Conservation (phyloP, 1,140 invertebrate genomes). For the Heterodera carotae region DNA sequence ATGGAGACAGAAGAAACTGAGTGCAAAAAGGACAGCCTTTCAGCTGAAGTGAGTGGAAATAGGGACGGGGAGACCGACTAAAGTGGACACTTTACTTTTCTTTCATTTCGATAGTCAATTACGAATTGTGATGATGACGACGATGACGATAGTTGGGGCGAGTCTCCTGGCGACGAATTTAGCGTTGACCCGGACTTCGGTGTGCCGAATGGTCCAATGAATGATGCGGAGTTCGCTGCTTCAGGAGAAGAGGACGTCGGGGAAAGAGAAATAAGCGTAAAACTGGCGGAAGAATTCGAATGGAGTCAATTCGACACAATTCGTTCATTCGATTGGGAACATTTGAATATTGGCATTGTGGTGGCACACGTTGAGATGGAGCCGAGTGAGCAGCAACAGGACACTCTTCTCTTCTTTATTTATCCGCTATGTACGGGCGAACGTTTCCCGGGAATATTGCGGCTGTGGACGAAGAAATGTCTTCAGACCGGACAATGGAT, state of each 20-base stretch:
- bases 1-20: neutral
- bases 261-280: neutral
- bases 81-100: too few relatives aligned
- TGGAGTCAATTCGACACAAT: neutral
- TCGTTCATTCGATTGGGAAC: neutral
- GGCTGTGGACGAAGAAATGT: conserved; percentile 3
- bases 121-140: neutral
- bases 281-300: neutral
- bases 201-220: neutral
- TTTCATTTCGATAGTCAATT: neutral
- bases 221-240: neutral
- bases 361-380: neutral
- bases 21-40: neutral
- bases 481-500: conserved; percentile 22
- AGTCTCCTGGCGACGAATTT: neutral
- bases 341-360: neutral
- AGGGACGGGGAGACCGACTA: too few relatives aligned
- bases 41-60: too few relatives aligned
- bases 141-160: neutral
- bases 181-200: neutral
- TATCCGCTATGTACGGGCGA: conserved; percentile 22
- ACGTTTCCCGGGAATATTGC: neutral
- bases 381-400: neutral
- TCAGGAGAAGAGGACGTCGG: neutral
- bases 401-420: neutral